Percentiles rank a stretch among this genome's conserved stretches.
phyloP scores from a whole-genome alignment of 1,140 invertebrate species.

The Drosophila hydei region DNA sequence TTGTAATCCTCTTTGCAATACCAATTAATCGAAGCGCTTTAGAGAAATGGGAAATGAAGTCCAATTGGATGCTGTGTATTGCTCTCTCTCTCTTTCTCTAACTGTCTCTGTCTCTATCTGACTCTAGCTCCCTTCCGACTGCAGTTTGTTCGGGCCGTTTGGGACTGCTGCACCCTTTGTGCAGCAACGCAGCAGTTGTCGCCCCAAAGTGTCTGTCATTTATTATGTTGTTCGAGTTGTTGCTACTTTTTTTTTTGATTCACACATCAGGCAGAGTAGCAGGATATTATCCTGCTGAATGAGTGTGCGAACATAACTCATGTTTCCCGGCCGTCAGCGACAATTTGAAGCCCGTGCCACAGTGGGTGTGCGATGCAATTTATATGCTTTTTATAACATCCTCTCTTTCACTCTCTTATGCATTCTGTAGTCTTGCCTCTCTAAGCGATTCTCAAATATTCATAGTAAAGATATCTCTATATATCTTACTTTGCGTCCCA shows the following conservation, averaged over 20 bases:
- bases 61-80: neutral
- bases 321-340: slow-evolving; percentile 16
- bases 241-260: slow-evolving; percentile 17
- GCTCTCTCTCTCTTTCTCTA: slow-evolving; percentile 2
- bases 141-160: neutral
- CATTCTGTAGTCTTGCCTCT: neutral
- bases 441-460: neutral
- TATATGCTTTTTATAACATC: no score
- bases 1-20: slow-evolving; percentile 66
- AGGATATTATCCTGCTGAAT: slow-evolving; percentile 49
- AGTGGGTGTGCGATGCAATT: slow-evolving; percentile 13
- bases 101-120: slow-evolving; percentile 10
- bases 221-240: slow-evolving; percentile 24
- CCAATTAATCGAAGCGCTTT: slow-evolving; percentile 71
- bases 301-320: slow-evolving; percentile 47
- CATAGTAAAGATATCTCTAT: neutral
- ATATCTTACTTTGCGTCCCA: neutral
- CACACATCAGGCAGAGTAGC: slow-evolving; percentile 32
- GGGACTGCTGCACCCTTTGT: slow-evolving; percentile 27
- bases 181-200: slow-evolving; percentile 17
- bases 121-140: slow-evolving; percentile 23
- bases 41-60: slow-evolving; percentile 12
- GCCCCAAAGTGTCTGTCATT: slow-evolving; percentile 44
- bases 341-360: slow-evolving; percentile 8
- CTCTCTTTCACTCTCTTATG: no score